These are phyloP conservation scores for Linnaemya tessellans DNA, from an alignment of 2,888 invertebrate species.

Conservation along the genomic window DNA sequence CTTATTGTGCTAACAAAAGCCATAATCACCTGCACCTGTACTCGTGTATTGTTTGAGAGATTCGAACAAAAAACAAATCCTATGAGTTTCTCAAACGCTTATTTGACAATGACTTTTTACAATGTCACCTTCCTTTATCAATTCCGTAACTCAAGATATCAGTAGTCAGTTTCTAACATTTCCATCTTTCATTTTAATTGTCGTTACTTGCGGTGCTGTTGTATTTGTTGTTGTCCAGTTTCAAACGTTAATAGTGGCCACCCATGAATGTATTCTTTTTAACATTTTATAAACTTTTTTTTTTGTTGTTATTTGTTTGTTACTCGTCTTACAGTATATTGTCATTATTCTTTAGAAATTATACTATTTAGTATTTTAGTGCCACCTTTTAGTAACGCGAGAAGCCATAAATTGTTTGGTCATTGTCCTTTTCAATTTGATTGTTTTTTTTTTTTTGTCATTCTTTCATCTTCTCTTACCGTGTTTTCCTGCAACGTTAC, in stretches of 20 bases:
- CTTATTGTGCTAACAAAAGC: background rate
- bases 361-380: slow-evolving; percentile 61
- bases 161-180: slow-evolving; percentile 52
- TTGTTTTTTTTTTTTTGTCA: background rate
- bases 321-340: slow-evolving; percentile 41
- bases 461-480: slow-evolving; percentile 49
- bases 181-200: slow-evolving; percentile 48
- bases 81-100: background rate
- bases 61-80: background rate
- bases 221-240: slow-evolving; percentile 22
- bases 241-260: slow-evolving; percentile 50
- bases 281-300: slow-evolving; percentile 26
- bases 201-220: slow-evolving; percentile 45
- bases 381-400: slow-evolving; percentile 70
- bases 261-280: slow-evolving; percentile 57
- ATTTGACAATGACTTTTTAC: slow-evolving; percentile 53
- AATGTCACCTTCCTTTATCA: slow-evolving; percentile 58
- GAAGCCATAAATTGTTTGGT: slow-evolving; percentile 71
- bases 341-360: slow-evolving; percentile 66
- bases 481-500: slow-evolving; percentile 54
- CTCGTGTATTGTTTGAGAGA: background rate
- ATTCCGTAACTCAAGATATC: slow-evolving; percentile 53
- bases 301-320: slow-evolving; percentile 1
- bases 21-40: slow-evolving; percentile 43
- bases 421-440: slow-evolving; percentile 65